These are phyloP conservation scores for Volucella inflata DNA, from an alignment of 2,888 invertebrate genomes.

Conservation along the genomic window DNA sequence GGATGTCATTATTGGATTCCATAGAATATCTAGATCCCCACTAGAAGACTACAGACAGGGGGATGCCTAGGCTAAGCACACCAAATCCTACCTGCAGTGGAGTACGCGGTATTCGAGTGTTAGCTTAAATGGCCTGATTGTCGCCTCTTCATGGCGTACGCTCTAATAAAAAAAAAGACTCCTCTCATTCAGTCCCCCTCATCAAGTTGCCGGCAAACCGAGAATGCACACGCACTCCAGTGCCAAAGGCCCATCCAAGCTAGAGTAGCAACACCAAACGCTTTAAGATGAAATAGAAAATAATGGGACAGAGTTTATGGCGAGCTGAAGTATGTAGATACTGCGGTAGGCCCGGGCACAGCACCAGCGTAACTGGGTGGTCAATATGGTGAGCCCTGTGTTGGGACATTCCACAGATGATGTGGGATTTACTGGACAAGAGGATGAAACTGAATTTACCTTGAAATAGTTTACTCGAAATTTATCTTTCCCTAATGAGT, in stretches of 20 bases:
- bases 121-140: conserved; percentile 75
- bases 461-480: conserved; percentile 60
- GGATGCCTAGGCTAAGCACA: conserved; percentile 2
- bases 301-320: conserved; percentile 64
- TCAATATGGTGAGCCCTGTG: conserved; percentile 42
- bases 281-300: conserved; percentile 66
- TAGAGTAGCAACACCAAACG: conserved; percentile 2
- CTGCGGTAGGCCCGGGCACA: conserved; percentile 57
- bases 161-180: conserved; percentile 53
- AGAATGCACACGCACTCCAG: conserved; percentile 52
- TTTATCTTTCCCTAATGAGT: conserved; percentile 70
- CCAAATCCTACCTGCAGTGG: conserved; percentile 1
- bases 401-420: conserved; percentile 58
- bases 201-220: not conserved
- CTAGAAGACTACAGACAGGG: conserved; percentile 18
- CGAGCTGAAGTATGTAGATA: conserved; percentile 42
- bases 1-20: conserved; percentile 78
- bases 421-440: conserved; percentile 62
- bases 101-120: conserved; percentile 67
- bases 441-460: conserved; percentile 40
- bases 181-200: conserved; percentile 13
- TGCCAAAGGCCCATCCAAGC: not conserved
- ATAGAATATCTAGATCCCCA: conserved; percentile 66
- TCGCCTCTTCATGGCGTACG: conserved; percentile 66
- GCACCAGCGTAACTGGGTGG: conserved; percentile 65